A percentile compares a stretch with the other conserved stretches of the same genome.
phyloP scores from a whole-genome alignment of 1,140 invertebrate genomes.

The Drosophila sproati region DNA sequence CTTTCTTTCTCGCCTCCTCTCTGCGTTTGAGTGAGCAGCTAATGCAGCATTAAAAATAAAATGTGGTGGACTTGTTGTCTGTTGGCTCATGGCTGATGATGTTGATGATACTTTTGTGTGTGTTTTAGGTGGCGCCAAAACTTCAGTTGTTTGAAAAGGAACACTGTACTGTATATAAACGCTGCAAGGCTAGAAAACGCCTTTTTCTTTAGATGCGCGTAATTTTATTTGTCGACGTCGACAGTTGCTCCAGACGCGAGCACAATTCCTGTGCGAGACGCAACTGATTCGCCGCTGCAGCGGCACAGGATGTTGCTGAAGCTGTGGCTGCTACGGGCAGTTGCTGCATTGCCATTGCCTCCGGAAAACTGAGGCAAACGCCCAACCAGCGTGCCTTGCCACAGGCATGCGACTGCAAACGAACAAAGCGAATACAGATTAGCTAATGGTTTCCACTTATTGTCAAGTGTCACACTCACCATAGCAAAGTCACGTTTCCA shows the following conservation, averaged over 20 bases:
- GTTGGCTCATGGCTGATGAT: conserved; percentile 30
- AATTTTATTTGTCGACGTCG: conserved; percentile 72
- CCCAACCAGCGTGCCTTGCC: conserved; percentile 91
- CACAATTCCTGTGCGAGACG: conserved; percentile 85
- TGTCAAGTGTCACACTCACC: conserved; percentile 86
- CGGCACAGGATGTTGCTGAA: conserved; percentile 60
- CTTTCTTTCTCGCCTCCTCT: not conserved
- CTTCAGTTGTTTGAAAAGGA: conserved; percentile 54
- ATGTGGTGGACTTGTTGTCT: conserved; percentile 29
- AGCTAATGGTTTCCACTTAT: not conserved
- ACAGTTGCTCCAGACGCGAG: conserved; percentile 85
- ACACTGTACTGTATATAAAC: conserved; percentile 44
- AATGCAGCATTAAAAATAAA: conserved; percentile 48
- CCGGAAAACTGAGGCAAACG: conserved; percentile 86
- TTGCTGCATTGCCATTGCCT: conserved; percentile 79
- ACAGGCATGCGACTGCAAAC: conserved; percentile 90
- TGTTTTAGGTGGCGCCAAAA: conserved; percentile 34
- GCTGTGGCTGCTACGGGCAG: conserved; percentile 41
- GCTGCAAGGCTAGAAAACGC: not conserved
- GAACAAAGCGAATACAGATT: conserved; percentile 42
- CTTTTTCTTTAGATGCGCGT: conserved; percentile 57
- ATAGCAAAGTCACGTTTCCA: conserved; percentile 92
- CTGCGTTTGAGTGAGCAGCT: conserved; percentile 21
- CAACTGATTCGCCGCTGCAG: conserved; percentile 77
- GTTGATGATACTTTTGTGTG: conserved; percentile 55